These are phyloP conservation scores for Lithophane semibrunnea DNA, from an alignment of 2,888 invertebrate genomes.

Conservation along the genomic window DNA sequence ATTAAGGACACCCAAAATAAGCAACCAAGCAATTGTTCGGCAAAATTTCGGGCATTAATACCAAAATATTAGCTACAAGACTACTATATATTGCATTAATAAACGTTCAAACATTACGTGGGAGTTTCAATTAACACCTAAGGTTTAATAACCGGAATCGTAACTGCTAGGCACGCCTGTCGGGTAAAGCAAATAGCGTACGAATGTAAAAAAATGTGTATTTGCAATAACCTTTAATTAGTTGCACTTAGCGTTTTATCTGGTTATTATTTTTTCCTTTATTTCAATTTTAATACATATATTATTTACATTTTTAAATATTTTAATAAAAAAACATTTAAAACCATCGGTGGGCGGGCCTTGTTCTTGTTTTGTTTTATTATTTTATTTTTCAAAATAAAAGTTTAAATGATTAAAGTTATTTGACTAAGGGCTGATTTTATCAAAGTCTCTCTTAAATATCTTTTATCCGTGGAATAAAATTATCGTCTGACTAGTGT, in stretches of 20 bases:
- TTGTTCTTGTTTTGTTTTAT: neutral
- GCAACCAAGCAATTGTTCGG: conserved; percentile 13
- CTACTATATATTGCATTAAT: conserved; percentile 33
- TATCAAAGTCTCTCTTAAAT: too few species aligned
- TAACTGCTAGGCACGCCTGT: conserved; percentile 42
- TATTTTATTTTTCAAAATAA: neutral
- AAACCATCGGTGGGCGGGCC: too few species aligned
- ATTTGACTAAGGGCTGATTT: too few species aligned
- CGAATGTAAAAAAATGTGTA: conserved; percentile 34
- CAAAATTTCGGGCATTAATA: conserved; percentile 11
- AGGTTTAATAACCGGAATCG: conserved; percentile 44
- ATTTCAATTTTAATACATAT: too few species aligned
- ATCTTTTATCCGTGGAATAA: too few species aligned
- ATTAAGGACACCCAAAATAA: conserved; percentile 1
- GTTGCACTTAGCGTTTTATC: conserved; percentile 13
- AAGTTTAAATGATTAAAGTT: neutral
- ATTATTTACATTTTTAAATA: too few species aligned
- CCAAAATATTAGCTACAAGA: conserved; percentile 14
- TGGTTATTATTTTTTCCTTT: too few species aligned
- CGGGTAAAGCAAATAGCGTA: conserved; percentile 25
- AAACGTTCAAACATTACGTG: conserved; percentile 49
- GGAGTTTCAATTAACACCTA: conserved; percentile 66
- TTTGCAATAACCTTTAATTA: conserved; percentile 37
- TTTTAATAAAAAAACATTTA: too few species aligned
- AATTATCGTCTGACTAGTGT: too few species aligned